A percentile compares a stretch with the other conserved stretches of the same genome.
These are phyloP conservation scores for Brachionus asplanchnoidis DNA, from an alignment of 1,140 invertebrate genomes.

Conservation along the genomic window DNA sequence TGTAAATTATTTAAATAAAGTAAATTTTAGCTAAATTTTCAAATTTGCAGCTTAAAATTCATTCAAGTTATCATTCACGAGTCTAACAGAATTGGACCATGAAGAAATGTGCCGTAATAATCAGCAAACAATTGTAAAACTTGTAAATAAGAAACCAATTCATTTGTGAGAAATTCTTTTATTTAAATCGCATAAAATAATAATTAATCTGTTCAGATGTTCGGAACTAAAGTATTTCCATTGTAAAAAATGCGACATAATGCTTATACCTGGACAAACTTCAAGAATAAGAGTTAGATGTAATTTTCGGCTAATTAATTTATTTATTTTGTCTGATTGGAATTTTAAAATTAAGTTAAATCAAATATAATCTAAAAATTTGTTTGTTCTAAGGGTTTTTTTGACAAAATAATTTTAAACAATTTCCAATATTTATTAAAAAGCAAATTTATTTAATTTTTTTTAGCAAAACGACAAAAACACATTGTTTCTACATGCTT, in stretches of 20 bases:
- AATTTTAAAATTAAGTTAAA: too few species aligned
- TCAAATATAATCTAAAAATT: background rate
- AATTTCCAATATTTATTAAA: too few species aligned
- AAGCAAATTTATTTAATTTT: too few species aligned
- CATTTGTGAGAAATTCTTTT: background rate
- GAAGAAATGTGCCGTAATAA: background rate
- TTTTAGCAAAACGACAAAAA: background rate
- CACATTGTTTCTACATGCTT: background rate
- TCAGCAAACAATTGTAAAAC: slow-evolving; percentile 11
- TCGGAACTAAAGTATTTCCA: slow-evolving; percentile 30
- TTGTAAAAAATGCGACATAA: slow-evolving; percentile 35
- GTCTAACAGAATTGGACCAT: background rate
- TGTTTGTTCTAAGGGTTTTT: background rate
- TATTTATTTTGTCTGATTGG: too few species aligned
- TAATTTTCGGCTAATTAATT: background rate
- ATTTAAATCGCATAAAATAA: background rate
- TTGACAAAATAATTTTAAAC: background rate
- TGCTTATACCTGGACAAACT: slow-evolving; percentile 2
- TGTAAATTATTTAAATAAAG: slow-evolving; percentile 17
- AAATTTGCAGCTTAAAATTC: background rate
- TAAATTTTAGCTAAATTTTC: background rate
- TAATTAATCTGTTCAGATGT: background rate
- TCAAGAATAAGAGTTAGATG: background rate
- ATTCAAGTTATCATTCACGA: slow-evolving; percentile 1
- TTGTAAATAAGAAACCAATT: slow-evolving; percentile 32